Evolutionary conservation across 37 sponge, comb jelly and placozoan species (phyloP), one percentile per base, ranked within the genome.

Genomic region (Ephydatia muelleri): DNA sequence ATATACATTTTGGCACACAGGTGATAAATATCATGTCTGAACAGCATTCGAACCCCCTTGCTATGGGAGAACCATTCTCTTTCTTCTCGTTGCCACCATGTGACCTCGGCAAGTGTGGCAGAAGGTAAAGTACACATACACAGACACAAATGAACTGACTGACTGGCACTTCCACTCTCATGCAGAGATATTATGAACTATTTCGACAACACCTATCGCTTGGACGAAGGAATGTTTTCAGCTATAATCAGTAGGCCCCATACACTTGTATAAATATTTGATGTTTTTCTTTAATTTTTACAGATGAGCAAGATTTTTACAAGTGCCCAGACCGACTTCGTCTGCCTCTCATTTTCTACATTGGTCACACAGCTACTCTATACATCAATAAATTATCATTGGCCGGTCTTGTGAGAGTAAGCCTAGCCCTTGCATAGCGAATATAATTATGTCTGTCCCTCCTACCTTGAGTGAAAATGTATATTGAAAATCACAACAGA

Each of bases 361-460:
- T 91, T 12, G 89, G 84, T 2, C 94, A 94, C 79, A 79, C 94
- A 2, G 86, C 94, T 64, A 87, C 88, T 37, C 69, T 94, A 67
- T 94, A 91, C 35, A 73, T 94, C 32, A 94, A 94, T 86, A 94
- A 94, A 79, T 64, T 94, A 21, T 34, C 88, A 43, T 70, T 94
- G 68, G 89, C 89, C 36, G 92, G 92, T n/a, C 65, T 94, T 22
- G 16, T 57, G 0, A 57, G 16, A 57, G 57, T 57, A 14, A 57
- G 57, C 1, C n/a, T n/a, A n/a, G n/a, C n/a, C n/a, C n/a, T n/a
- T n/a, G n/a, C n/a, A n/a, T n/a, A n/a, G n/a, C n/a, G n/a, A n/a
- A n/a, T n/a, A n/a, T n/a, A n/a, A n/a, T n/a, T n/a, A n/a, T n/a
- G n/a, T n/a, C n/a, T n/a, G n/a, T n/a, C n/a, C n/a, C n/a, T n/a